phyloP scores from a whole-genome alignment of 2,888 invertebrate genomes.

The Apodemia zela region DNA sequence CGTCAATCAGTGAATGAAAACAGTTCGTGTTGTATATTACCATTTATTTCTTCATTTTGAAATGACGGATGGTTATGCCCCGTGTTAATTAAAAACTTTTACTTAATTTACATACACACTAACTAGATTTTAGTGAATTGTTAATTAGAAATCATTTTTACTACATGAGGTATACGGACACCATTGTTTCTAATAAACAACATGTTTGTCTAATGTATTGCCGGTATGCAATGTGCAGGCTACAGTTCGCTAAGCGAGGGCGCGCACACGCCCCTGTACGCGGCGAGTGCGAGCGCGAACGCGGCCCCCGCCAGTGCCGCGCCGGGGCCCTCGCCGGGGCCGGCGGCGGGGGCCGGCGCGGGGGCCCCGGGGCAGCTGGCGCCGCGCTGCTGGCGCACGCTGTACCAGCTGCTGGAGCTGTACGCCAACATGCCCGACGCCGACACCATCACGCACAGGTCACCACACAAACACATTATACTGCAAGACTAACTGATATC shows the following conservation, averaged over 20 bases:
- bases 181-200: too few species aligned
- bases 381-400: conserved; percentile 96
- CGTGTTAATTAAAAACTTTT: too few species aligned
- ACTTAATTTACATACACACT: too few species aligned
- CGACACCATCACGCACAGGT: conserved; percentile 92
- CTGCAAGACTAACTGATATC: too few species aligned
- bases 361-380: conserved; percentile 78
- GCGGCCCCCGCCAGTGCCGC: neutral
- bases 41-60: neutral
- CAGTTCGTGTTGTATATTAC: too few species aligned
- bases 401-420: conserved; percentile 93
- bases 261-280: conserved; percentile 83
- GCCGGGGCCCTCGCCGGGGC: conserved; percentile 26
- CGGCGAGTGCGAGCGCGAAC: conserved; percentile 27
- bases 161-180: too few species aligned
- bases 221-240: conserved; percentile 63
- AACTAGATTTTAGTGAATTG: too few species aligned
- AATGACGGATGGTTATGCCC: too few species aligned
- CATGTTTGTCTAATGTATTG: too few species aligned
- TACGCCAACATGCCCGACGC: conserved; percentile 97
- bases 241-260: conserved; percentile 91
- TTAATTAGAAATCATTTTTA: too few species aligned
- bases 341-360: conserved; percentile 57
- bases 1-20: too few species aligned
- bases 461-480: too few species aligned